Conservation (phyloP, 2,888 invertebrate genomes). For the Argynnis bischoffii region DNA sequence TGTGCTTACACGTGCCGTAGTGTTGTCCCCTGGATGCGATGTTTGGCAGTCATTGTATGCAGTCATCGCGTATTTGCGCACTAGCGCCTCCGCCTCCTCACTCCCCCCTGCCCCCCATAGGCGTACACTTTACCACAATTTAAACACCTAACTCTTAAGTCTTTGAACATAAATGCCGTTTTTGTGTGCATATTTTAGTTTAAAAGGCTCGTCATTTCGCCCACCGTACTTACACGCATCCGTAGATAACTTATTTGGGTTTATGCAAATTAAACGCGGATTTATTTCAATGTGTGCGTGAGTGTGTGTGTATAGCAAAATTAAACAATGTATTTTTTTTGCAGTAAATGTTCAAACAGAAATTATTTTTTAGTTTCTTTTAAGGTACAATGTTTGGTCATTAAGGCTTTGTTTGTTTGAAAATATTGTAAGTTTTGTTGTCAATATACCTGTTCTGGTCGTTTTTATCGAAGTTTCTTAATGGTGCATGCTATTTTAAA, state of each 20-base stretch:
- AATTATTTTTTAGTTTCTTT: conserved; percentile 12
- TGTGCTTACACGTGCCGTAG: conserved; percentile 78
- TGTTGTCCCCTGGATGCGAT: conserved; percentile 76
- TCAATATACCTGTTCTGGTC: not conserved
- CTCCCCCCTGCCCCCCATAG: conserved; percentile 37
- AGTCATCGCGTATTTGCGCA: conserved; percentile 70
- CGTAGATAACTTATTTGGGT: conserved; percentile 41
- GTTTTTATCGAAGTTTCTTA: too few species aligned
- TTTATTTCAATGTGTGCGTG: conserved; percentile 21
- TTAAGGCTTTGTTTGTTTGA: not conserved
- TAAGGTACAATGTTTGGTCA: not conserved
- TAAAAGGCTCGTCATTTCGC: conserved; percentile 8
- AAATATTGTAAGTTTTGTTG: not conserved
- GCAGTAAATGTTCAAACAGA: conserved; percentile 14
- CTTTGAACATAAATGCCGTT: not conserved
- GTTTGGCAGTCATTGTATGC: conserved; percentile 80
- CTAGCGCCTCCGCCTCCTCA: conserved; percentile 48
- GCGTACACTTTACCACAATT: conserved; percentile 1
- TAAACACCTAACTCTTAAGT: conserved; percentile 4
- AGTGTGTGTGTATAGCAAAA: conserved; percentile 30
- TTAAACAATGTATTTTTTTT: conserved; percentile 30
- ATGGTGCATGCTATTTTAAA: too few species aligned
- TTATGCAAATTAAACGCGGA: conserved; percentile 39
- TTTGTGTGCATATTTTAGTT: not conserved
- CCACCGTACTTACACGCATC: conserved; percentile 54